Percentiles rank a stretch among this genome's conserved stretches.
Evolutionary conservation across 2,113 vertebrate genomes (phyloP).

Genomic region (Maccullochella peelii): DNA sequence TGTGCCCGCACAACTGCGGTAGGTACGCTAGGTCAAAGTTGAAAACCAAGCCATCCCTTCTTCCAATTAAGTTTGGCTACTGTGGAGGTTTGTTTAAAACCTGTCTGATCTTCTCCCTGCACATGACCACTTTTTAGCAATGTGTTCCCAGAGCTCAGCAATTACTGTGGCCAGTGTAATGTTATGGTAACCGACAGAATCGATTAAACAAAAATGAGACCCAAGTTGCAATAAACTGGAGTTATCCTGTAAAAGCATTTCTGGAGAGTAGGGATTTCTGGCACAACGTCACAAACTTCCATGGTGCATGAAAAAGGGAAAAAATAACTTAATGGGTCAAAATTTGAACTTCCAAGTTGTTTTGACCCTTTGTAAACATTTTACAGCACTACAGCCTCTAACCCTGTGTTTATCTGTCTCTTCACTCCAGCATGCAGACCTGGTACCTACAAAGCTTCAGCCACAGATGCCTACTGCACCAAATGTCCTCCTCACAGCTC

Average conservation of each 20-base stretch:
- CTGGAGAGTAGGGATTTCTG: constrained; percentile 4
- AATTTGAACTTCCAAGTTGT: background rate
- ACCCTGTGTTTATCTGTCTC: constrained; percentile 33
- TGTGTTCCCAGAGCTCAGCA: constrained; percentile 20
- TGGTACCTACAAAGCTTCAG: constrained; percentile 87
- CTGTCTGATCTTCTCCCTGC: constrained; percentile 4
- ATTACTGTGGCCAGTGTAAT: background rate
- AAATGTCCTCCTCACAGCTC: constrained; percentile 88
- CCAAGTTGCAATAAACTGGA: background rate
- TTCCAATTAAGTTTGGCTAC: background rate
- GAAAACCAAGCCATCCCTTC: background rate
- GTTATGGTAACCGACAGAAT: background rate
- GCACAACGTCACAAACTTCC: background rate
- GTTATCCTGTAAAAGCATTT: constrained; percentile 19
- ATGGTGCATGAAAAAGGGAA: background rate
- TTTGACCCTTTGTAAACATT: background rate
- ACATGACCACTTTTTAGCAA: background rate
- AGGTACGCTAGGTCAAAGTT: background rate
- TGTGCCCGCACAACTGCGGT: background rate
- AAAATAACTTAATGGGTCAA: background rate
- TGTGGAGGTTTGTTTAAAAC: constrained; percentile 4
- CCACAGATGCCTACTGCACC: constrained; percentile 86
- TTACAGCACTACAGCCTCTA: background rate
- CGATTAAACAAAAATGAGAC: background rate
- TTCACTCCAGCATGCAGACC: constrained; percentile 83